Evolutionary conservation across 2,797 vertebrate genomes (phyloP).

Genomic region (Paramormyrops hopkinsi): DNA sequence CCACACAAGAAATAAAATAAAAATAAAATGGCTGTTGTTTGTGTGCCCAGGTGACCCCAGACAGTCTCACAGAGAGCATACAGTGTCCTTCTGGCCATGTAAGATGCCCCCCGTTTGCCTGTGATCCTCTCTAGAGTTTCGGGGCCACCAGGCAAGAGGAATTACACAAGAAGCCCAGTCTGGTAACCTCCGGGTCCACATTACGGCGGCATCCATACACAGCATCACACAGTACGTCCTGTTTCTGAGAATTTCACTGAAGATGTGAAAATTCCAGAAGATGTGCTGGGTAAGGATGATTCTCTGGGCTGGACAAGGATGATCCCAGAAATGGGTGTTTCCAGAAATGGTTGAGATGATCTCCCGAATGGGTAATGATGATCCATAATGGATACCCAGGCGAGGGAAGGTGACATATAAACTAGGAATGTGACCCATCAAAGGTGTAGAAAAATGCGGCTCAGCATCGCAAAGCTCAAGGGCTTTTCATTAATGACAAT

Average conservation of each 20-base stretch:
- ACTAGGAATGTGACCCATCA: slow-evolving; percentile 18
- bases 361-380: background rate
- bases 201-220: background rate
- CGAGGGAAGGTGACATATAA: slow-evolving; percentile 12
- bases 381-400: background rate
- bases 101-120: background rate
- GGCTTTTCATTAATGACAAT: slow-evolving; percentile 26
- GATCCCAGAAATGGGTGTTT: background rate
- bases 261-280: background rate
- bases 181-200: background rate
- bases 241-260: background rate
- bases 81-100: background rate
- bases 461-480: slow-evolving; percentile 6
- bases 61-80: background rate
- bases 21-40: background rate
- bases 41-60: background rate
- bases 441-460: background rate
- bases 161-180: background rate
- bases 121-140: background rate
- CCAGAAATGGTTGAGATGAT: background rate
- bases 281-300: background rate
- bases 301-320: background rate
- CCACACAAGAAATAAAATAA: background rate
- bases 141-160: background rate
- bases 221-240: background rate